Evolutionary conservation across 2,113 vertebrate genomes (phyloP).

Genomic region (Albula goreensis): DNA sequence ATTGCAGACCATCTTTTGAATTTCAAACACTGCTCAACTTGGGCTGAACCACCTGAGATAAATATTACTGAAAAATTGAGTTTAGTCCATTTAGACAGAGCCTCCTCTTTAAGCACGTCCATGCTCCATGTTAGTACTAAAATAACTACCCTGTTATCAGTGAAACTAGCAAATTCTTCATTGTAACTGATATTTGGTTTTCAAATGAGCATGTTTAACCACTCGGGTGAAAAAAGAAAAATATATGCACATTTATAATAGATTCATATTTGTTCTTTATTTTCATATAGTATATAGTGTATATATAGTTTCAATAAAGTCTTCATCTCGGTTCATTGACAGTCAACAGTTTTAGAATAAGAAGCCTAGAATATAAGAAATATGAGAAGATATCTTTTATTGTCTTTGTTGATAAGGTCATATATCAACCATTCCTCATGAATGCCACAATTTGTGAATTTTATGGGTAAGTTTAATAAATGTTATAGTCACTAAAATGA

Average conservation of each 20-base stretch:
- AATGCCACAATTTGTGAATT: not conserved
- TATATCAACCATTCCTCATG: no score
- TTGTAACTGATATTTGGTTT: not conserved
- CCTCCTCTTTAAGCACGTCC: not conserved
- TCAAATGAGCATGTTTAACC: not conserved
- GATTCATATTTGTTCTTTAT: not conserved
- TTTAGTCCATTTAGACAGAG: not conserved
- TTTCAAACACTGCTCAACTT: not conserved
- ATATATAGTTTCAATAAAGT: not conserved
- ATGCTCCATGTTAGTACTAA: not conserved
- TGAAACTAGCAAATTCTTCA: no score
- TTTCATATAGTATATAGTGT: no score
- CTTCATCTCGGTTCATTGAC: not conserved
- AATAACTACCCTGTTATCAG: not conserved
- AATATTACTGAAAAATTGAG: not conserved
- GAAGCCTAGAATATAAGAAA: not conserved
- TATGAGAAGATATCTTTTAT: not conserved
- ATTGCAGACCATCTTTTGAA: constrained; percentile 17
- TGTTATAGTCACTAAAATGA: not conserved
- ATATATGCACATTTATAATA: not conserved
- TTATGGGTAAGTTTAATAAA: not conserved
- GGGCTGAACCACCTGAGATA: not conserved
- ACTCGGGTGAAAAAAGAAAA: not conserved
- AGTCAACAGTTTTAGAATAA: not conserved
- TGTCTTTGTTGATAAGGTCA: not conserved